Base-by-base conservation (phyloP, 2,113 vertebrate genomes). In the Isichthys henryi region DNA sequence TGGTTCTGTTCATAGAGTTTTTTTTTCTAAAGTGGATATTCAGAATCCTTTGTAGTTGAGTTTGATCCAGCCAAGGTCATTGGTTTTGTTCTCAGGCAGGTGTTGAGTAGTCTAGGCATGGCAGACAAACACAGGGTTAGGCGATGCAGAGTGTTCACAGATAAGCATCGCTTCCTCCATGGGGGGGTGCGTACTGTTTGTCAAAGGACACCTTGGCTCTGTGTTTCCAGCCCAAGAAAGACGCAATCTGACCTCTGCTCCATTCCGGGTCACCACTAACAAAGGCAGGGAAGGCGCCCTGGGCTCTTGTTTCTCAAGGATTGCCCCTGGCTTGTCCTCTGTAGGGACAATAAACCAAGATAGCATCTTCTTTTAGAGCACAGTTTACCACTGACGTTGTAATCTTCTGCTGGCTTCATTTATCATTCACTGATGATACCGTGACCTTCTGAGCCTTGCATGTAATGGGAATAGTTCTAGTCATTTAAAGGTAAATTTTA, bases 261-360 rank as follows among this genome's bases (percentile, higher is more conserved):
- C 27, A 45, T 89, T 90, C 85, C 17, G 48, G 91, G 88, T 91
- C 86, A 90, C 48, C 31, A 56, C 80, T 91, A 88, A 90, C 89
- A 88, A 89, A 89, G 90, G 90, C 86, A 89, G 89, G 77, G 90
- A 84, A 88, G 82, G 43, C 9, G 35, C 58, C 56, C 82, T 84
- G 8, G 23, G 45, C 43, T 46, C 56, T 80, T 39, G 58, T 91
- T 88, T 62, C 52, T 85, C 45, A 62, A 19, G 49, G 70, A 84
- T 43, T 19, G 43, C 19, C 56, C 39, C 70, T 43, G 3, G 6
- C 19, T 11, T n/a, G 8, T 70, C n/a, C 43, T 43, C 50, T 31
- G 77, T 27, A 10, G 53, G 35, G 89, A 89, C 88, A 80, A 77
- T 91, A 35, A 53, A 53, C 70, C 58, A 49, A 82, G 87, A 91